Base-by-base conservation (phyloP, 2,113 vertebrate species). In the Laterallus jamaicensis region DNA sequence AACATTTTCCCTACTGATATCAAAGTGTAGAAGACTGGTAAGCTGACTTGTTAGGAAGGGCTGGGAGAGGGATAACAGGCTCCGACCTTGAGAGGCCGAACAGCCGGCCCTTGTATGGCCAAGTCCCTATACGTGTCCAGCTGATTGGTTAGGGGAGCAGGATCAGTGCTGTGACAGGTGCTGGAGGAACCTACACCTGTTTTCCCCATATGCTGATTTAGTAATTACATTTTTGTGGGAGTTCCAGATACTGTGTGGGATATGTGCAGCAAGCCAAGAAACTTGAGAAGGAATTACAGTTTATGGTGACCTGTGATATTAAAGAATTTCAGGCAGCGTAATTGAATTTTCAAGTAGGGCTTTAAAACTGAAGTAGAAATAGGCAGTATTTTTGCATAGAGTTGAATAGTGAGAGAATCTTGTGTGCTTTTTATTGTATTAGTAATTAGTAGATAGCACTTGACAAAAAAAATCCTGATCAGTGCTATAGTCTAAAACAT, bases 31-130 rank as follows among this genome's bases (percentile, higher is more conserved):
- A 93, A 90, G 96, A 58, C 75, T 96, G 97, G 86, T 96, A 97
- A 88, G 82, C 91, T 89, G 95, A 92, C 90, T 95, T 91, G 96
- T 81, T 91, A 37, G 77, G 74, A 67, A 59, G 95, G 85, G 97
- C 96, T 87, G 96, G 73, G 83, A 94, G 88, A 92, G 93, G 97
- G 96, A 93, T 83, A 95, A 92, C 32, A 93, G 96, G 93, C 97
- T 97, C 91, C 88, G 97, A 98, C 98, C 98, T 98, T 98, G 96
- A 97, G 96, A 96, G 96, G 93, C 96, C 71, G 42, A 90, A 87
- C 84, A 93, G 86, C 80, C 96, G 39, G 93, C 82, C 98, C 98
- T 98, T 99, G 97, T 99, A 98, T 98, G 98, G 98, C 95, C 95
- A 97, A 98, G 95, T 97, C 93, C 95, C 66, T 56, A 79, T 70